Percentiles rank a stretch among this genome's conserved stretches.
These are phyloP conservation scores for Lathronympha strigana DNA, from an alignment of 2,888 invertebrate species.

Conservation along the genomic window DNA sequence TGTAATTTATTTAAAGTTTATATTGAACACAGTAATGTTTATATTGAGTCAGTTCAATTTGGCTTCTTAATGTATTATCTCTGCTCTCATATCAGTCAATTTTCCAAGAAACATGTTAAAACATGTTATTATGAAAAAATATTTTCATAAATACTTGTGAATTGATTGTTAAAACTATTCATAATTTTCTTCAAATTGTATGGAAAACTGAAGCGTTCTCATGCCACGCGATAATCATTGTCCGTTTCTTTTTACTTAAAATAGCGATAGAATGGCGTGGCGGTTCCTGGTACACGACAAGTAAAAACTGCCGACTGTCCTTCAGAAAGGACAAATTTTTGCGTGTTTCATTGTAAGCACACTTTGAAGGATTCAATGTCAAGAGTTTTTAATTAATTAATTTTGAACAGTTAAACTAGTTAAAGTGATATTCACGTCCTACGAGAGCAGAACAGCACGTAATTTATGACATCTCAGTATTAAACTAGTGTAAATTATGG, in stretches of 20 bases:
- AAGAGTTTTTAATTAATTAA: not conserved
- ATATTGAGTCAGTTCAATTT: slow-evolving; percentile 52
- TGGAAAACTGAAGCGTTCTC: not conserved
- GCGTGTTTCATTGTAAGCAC: not conserved
- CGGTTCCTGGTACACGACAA: not conserved
- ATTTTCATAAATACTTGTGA: not conserved
- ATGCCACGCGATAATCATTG: slow-evolving; percentile 5
- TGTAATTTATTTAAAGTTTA: slow-evolving; percentile 52
- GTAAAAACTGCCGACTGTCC: not conserved
- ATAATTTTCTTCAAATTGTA: not conserved
- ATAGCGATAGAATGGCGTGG: not conserved
- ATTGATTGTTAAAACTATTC: not conserved
- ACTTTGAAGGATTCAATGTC: not conserved
- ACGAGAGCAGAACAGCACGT: slow-evolving; percentile 46
- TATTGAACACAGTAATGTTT: slow-evolving; percentile 55
- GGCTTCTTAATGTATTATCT: slow-evolving; percentile 54
- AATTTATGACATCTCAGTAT: slow-evolving; percentile 69
- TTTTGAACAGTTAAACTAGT: not conserved
- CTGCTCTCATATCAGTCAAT: slow-evolving; percentile 38
- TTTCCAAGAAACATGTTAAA: not conserved
- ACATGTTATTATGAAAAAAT: not conserved
- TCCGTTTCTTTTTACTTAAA: not conserved
- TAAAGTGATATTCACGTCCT: slow-evolving; percentile 25
- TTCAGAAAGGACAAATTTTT: not conserved
- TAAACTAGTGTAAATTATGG: slow-evolving; percentile 72